Evolutionary conservation across 1,140 invertebrate genomes (phyloP).

Genomic region (Andricus grossulariae): DNA sequence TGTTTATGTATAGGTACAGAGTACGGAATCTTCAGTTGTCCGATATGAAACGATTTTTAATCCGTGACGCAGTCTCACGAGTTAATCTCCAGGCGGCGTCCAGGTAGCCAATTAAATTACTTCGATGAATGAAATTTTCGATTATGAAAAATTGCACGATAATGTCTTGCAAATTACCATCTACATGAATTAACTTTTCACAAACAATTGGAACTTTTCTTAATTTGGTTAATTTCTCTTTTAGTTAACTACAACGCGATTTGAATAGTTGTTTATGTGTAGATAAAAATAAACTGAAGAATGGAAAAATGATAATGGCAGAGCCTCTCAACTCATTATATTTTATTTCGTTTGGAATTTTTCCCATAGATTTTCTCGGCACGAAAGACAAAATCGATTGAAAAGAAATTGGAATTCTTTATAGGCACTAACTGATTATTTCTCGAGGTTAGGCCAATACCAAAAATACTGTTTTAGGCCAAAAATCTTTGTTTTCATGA

Average conservation of each 20-base stretch:
- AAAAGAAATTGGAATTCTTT: no score
- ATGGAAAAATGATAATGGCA: not conserved
- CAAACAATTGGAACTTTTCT: not conserved
- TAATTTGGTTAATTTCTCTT: not conserved
- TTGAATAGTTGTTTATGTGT: not conserved
- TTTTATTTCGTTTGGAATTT: not conserved
- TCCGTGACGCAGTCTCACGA: slow-evolving; percentile 8
- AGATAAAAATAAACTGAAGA: not conserved
- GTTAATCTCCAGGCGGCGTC: not conserved
- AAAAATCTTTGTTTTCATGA: not conserved
- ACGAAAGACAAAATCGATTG: no score
- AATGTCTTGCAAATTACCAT: not conserved
- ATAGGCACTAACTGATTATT: no score
- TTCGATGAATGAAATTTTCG: slow-evolving; percentile 27
- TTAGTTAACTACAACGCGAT: slow-evolving; percentile 9
- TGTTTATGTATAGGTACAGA: slow-evolving; percentile 8
- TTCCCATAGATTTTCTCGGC: not conserved
- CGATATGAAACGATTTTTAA: not conserved
- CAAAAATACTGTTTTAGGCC: slow-evolving; percentile 12
- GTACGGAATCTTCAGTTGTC: not conserved
- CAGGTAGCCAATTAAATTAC: slow-evolving; percentile 18
- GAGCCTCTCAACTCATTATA: not conserved
- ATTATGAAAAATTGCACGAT: slow-evolving; percentile 5
- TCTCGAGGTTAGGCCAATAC: not conserved
- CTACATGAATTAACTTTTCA: not conserved